Evolutionary conservation across 64 coral and sea anemone genomes (phyloP).

Genomic region (Montipora cactus): DNA sequence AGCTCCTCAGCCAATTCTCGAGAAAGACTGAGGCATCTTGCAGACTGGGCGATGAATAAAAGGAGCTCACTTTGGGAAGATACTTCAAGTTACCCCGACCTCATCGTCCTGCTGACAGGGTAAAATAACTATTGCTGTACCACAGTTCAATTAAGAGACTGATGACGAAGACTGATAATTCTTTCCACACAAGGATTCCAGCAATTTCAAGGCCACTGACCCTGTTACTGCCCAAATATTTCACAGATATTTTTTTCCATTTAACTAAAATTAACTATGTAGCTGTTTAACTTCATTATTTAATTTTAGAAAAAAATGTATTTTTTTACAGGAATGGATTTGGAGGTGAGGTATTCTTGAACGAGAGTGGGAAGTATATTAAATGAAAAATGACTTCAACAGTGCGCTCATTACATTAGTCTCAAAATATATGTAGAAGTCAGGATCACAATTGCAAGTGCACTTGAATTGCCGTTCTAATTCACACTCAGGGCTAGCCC

Average conservation of each 20-base stretch:
- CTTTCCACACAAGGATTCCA: too few relatives aligned
- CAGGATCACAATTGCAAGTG: background rate
- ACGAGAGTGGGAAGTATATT: background rate
- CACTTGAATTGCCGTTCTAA: background rate
- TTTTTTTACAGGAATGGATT: slow-evolving; percentile 1
- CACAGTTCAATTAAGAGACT: background rate
- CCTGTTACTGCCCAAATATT: too few relatives aligned
- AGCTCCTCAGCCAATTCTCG: background rate
- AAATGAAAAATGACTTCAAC: background rate
- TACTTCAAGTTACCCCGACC: slow-evolving; percentile 30
- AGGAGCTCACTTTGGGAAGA: background rate
- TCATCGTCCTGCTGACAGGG: slow-evolving; percentile 41
- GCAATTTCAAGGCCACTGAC: too few relatives aligned
- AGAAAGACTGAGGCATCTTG: background rate
- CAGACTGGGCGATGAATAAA: slow-evolving; percentile 23
- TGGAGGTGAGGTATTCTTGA: background rate
- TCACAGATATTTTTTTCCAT: too few relatives aligned
- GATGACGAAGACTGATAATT: too few relatives aligned
- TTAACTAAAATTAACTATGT: too few relatives aligned
- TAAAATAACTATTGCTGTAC: background rate
- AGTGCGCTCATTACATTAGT: too few relatives aligned
- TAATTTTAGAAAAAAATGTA: background rate
- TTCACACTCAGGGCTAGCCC: slow-evolving; percentile 26
- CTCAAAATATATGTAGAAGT: background rate
- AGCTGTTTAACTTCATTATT: too few relatives aligned